These are phyloP conservation scores for Calosoma granatense DNA, from an alignment of 1,140 invertebrate species.

Conservation along the genomic window DNA sequence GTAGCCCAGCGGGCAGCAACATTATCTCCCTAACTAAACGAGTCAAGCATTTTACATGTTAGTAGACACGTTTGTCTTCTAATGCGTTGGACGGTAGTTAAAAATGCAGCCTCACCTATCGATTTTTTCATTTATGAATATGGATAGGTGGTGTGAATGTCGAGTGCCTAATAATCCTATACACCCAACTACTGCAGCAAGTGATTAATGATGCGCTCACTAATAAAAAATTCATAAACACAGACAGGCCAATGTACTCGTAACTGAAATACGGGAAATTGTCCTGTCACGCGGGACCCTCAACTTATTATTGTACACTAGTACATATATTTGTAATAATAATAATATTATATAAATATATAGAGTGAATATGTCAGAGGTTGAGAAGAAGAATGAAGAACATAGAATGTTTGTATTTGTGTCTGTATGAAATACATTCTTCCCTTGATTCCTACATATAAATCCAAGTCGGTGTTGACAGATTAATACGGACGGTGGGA, in stretches of 20 bases:
- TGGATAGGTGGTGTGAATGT: slow-evolving; percentile 7
- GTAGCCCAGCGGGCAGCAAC: not conserved
- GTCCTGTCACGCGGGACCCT: not conserved
- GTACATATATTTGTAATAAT: too few relatives aligned
- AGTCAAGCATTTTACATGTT: not conserved
- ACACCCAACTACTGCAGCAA: not conserved
- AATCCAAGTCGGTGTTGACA: not conserved
- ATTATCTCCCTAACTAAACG: not conserved
- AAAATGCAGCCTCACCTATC: slow-evolving; percentile 1
- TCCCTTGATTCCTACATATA: not conserved
- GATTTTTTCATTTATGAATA: slow-evolving; percentile 8
- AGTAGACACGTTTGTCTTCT: not conserved
- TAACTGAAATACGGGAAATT: not conserved
- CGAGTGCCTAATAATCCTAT: slow-evolving; percentile 4
- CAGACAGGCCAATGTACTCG: not conserved
- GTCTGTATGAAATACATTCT: too few relatives aligned
- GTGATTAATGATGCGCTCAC: not conserved
- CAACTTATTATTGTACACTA: too few relatives aligned
- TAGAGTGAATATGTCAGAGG: too few relatives aligned
- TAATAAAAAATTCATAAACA: slow-evolving; percentile 9
- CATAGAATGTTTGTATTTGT: too few relatives aligned
- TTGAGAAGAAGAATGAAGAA: too few relatives aligned
- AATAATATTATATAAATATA: too few relatives aligned
- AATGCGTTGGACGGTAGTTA: not conserved
- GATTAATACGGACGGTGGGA: not conserved